A percentile compares a stretch with the other conserved stretches of the same genome.
Conservation (phyloP, 1,140 invertebrate species). For the Eriosoma lanigerum region DNA sequence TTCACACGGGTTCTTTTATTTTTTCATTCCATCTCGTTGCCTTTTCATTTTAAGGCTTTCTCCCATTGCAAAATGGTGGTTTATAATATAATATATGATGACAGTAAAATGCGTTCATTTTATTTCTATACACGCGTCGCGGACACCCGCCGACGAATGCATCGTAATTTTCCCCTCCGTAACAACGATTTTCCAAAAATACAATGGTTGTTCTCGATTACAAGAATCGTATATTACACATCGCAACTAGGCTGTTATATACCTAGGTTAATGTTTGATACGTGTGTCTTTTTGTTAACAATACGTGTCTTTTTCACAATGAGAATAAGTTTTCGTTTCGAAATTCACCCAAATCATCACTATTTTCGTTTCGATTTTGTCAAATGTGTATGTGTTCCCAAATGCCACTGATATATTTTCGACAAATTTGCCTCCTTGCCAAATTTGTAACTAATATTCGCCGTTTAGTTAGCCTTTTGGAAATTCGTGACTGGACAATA, state of each 20-base stretch:
- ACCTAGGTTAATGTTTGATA: neutral
- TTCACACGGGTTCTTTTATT: neutral
- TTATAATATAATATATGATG: neutral
- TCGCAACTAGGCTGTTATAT: neutral
- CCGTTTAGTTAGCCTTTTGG: neutral
- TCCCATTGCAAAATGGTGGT: neutral
- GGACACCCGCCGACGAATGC: neutral
- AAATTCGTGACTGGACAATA: neutral
- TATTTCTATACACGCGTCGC: neutral
- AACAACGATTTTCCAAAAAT: neutral
- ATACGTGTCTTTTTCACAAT: slow-evolving; percentile 8
- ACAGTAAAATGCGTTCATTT: slow-evolving; percentile 7
- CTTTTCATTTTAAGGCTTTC: slow-evolving; percentile 3
- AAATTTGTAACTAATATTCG: neutral
- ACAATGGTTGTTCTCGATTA: slow-evolving; percentile 28
- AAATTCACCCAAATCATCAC: neutral
- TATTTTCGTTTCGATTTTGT: neutral
- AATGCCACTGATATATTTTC: neutral
- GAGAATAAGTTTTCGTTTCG: neutral
- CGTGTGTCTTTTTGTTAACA: neutral
- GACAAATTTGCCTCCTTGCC: neutral
- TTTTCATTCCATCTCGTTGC: neutral
- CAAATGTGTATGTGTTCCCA: neutral
- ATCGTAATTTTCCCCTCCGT: neutral
- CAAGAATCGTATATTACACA: neutral